Conservation (phyloP, 64 coral and sea anemone genomes). For the Astreopora myriophthalma region DNA sequence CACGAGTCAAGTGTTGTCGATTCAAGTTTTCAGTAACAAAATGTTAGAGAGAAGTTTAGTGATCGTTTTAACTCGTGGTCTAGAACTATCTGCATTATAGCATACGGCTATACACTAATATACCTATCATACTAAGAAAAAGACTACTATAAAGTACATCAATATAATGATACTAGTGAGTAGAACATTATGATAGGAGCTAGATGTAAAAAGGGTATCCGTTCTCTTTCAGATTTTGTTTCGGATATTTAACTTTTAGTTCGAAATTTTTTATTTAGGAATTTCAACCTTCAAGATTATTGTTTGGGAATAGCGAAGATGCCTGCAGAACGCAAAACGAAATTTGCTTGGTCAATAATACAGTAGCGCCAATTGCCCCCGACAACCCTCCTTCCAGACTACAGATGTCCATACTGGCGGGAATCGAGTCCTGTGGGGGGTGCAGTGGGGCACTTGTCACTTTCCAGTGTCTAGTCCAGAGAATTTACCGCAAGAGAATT, state of each 20-base stretch:
- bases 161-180: too few species aligned
- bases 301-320: constrained; percentile 7
- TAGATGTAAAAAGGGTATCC: too few species aligned
- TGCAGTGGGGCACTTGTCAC: constrained; percentile 75
- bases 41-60: too few species aligned
- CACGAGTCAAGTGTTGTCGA: too few species aligned
- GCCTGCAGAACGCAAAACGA: not conserved
- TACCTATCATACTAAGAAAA: too few species aligned
- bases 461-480: constrained; percentile 72
- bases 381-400: not conserved
- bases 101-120: too few species aligned
- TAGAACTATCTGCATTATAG: too few species aligned
- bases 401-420: constrained; percentile 37
- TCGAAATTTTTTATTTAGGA: not conserved
- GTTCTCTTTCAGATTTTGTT: too few species aligned
- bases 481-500: constrained; percentile 74
- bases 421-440: constrained; percentile 67
- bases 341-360: not conserved
- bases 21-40: too few species aligned
- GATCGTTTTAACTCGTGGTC: too few species aligned
- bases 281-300: constrained; percentile 65
- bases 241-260: not conserved
- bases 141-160: too few species aligned
- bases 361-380: not conserved
- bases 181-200: too few species aligned